Evolutionary conservation across 2,888 invertebrate species (phyloP).

Genomic region (Pterobdella sp.): DNA sequence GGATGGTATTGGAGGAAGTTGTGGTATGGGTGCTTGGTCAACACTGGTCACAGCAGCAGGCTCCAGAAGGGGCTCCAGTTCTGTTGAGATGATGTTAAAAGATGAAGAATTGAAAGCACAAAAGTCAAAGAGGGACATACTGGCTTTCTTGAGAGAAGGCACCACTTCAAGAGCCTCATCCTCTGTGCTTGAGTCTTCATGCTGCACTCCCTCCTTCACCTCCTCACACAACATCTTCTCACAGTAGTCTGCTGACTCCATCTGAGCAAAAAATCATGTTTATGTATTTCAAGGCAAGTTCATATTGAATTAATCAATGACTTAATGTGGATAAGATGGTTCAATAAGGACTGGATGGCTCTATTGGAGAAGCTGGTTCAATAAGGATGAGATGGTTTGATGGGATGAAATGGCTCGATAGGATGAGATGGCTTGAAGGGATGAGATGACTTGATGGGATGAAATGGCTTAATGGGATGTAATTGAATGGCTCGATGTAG

Average conservation of each 20-base stretch:
- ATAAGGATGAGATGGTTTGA: too few species aligned
- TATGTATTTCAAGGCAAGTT: too few species aligned
- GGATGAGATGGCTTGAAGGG: background rate
- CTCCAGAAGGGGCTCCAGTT: background rate
- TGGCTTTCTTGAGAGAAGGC: slow-evolving; percentile 2
- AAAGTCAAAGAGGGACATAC: background rate
- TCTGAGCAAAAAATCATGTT: slow-evolving; percentile 8
- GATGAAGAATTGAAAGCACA: background rate
- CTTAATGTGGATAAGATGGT: too few species aligned
- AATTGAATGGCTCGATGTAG: background rate
- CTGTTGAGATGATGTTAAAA: too few species aligned
- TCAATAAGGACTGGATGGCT: too few species aligned
- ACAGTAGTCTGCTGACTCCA: background rate
- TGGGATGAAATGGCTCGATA: too few species aligned
- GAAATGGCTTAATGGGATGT: background rate
- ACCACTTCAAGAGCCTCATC: slow-evolving; percentile 11
- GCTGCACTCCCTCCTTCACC: background rate
- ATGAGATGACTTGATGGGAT: background rate
- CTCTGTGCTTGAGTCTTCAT: slow-evolving; percentile 13
- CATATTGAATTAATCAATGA: too few species aligned
- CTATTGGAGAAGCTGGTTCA: too few species aligned
- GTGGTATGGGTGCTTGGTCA: background rate
- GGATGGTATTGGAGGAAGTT: background rate
- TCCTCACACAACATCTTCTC: background rate
- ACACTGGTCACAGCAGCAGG: background rate